These are phyloP conservation scores for Diarsia brunnea DNA, from an alignment of 2,888 invertebrate genomes.

Conservation along the genomic window DNA sequence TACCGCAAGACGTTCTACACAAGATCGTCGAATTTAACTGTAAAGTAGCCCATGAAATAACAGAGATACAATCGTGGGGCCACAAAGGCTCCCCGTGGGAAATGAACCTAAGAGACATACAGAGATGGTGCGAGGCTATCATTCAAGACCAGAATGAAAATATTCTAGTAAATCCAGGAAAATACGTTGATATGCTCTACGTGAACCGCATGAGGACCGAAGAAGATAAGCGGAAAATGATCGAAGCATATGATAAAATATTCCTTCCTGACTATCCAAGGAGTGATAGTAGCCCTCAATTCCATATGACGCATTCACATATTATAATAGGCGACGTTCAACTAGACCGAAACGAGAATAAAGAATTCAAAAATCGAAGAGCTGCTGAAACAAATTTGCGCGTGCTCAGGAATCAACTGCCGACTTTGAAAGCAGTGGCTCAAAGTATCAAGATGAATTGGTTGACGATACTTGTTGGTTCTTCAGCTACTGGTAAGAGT, in stretches of 20 bases:
- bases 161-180: constrained; percentile 87
- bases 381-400: constrained; percentile 83
- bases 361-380: constrained; percentile 80
- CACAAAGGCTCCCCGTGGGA: constrained; percentile 98
- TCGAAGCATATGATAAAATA: constrained; percentile 84
- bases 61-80: constrained; percentile 93
- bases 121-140: constrained; percentile 97
- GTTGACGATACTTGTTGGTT: constrained; percentile 97
- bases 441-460: constrained; percentile 98
- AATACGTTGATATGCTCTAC: constrained; percentile 95
- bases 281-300: constrained; percentile 89
- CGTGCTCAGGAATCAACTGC: constrained; percentile 91
- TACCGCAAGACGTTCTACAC: constrained; percentile 91
- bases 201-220: constrained; percentile 95
- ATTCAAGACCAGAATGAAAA: constrained; percentile 81
- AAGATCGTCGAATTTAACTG: constrained; percentile 96
- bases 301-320: constrained; percentile 90
- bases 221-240: constrained; percentile 94
- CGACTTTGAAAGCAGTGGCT: constrained; percentile 94
- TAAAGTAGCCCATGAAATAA: constrained; percentile 92
- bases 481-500: constrained; percentile 95
- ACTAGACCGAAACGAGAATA: constrained; percentile 83
- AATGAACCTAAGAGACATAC: constrained; percentile 98
- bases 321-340: constrained; percentile 93
- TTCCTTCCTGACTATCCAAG: constrained; percentile 88